Evolutionary conservation across 2,797 vertebrate species (phyloP).

Genomic region (Pterois miles): DNA sequence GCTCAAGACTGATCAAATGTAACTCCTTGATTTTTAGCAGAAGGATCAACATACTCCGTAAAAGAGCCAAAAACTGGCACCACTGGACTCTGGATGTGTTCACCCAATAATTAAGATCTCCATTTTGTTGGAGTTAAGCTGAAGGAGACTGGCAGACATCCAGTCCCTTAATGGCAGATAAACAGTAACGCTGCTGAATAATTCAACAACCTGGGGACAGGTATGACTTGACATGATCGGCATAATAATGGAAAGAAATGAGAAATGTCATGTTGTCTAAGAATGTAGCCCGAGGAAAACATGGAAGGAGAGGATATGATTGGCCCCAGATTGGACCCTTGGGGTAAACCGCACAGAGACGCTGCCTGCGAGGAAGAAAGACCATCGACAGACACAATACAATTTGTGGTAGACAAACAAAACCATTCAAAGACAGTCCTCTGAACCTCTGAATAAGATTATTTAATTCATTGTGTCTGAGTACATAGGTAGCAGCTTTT

Average conservation of each 20-base stretch:
- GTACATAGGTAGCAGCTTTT: not conserved
- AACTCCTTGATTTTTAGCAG: not conserved
- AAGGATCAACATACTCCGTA: not conserved
- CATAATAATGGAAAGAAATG: constrained; percentile 7
- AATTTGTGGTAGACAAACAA: not conserved
- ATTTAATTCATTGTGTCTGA: not conserved
- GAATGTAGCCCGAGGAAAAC: not conserved
- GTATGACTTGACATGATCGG: constrained; percentile 4
- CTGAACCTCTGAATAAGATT: constrained; percentile 3
- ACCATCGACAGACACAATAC: not conserved
- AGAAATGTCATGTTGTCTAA: not conserved
- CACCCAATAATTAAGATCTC: constrained; percentile 35
- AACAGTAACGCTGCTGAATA: constrained; percentile 33
- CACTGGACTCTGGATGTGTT: not conserved
- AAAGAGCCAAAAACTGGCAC: constrained; percentile 31
- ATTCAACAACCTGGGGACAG: constrained; percentile 23
- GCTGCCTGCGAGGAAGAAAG: not conserved
- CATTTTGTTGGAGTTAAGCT: constrained; percentile 30
- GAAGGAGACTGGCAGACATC: constrained; percentile 31
- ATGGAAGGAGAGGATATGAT: not conserved
- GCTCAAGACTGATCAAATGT: not conserved
- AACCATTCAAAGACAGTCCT: not conserved
- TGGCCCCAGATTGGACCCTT: not conserved
- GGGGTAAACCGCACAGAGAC: not conserved
- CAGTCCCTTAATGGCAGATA: constrained; percentile 43